phyloP scores from a whole-genome alignment of 2,797 vertebrate species.

The Rhabdomys pumilio region DNA sequence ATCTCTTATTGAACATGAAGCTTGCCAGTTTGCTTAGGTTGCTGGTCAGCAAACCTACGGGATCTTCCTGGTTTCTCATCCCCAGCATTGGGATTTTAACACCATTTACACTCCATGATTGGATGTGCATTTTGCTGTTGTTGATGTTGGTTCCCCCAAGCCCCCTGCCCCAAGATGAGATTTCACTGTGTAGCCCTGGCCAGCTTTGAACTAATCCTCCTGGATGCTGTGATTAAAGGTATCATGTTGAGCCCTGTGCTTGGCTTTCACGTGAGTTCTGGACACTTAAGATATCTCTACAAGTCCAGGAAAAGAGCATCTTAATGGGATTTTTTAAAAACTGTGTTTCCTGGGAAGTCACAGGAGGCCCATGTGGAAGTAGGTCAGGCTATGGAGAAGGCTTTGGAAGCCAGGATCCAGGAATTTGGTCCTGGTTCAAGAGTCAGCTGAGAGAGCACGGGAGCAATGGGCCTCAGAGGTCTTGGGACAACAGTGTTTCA shows the following conservation, averaged over 20 bases:
- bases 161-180: too few relatives aligned
- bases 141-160: not conserved
- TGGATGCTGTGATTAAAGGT: not conserved
- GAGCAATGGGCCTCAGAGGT: not conserved
- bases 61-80: not conserved
- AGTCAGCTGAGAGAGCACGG: not conserved
- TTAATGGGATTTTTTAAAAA: constrained; percentile 32
- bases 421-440: not conserved
- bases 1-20: not conserved
- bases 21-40: not conserved
- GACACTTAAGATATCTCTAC: not conserved
- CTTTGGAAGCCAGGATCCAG: not conserved
- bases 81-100: not conserved
- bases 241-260: not conserved
- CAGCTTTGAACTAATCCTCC: not conserved
- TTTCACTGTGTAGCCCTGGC: not conserved
- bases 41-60: not conserved
- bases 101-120: not conserved
- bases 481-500: not conserved
- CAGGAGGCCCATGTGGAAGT: constrained; percentile 12
- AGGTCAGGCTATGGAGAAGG: not conserved
- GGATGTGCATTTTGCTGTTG: not conserved
- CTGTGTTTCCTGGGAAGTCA: constrained; percentile 55
- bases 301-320: not conserved
- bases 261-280: not conserved